phyloP scores from a whole-genome alignment of 2,888 invertebrate genomes.

The Apamea anceps region DNA sequence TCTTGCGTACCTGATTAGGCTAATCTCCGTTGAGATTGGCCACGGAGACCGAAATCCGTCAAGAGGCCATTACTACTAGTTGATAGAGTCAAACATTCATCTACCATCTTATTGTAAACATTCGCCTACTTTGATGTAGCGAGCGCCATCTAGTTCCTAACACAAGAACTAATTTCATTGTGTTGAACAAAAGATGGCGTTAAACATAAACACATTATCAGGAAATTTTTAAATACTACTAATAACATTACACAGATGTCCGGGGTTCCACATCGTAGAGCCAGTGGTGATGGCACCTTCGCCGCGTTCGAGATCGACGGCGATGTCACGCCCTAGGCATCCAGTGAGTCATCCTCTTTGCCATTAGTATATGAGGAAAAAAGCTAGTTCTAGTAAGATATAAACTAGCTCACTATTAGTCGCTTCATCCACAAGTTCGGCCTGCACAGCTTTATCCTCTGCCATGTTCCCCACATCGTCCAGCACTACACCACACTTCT shows the following conservation, averaged over 20 bases:
- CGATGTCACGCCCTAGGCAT: background rate
- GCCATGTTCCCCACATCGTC: constrained; percentile 79
- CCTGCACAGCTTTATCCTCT: constrained; percentile 82
- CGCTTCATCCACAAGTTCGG: constrained; percentile 42
- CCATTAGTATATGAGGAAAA: background rate
- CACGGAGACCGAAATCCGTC: background rate
- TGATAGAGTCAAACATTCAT: background rate
- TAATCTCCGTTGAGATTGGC: background rate
- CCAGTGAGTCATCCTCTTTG: background rate
- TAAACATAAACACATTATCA: background rate
- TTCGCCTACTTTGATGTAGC: constrained; percentile 8
- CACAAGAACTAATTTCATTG: constrained; percentile 34
- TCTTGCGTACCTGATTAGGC: background rate
- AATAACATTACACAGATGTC: background rate
- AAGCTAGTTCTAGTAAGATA: background rate
- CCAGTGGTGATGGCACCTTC: background rate
- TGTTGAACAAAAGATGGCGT: background rate
- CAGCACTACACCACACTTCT: constrained; percentile 82
- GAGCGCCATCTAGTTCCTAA: constrained; percentile 68
- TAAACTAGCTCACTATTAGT: constrained; percentile 41
- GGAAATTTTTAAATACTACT: background rate
- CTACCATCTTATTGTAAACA: background rate
- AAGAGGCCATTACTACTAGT: background rate
- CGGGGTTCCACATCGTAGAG: background rate
- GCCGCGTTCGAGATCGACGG: background rate